Evolutionary conservation across 2,888 invertebrate species (phyloP), one percentile per base, ranked within the genome.

Genomic region (Lottia scabra): DNA sequence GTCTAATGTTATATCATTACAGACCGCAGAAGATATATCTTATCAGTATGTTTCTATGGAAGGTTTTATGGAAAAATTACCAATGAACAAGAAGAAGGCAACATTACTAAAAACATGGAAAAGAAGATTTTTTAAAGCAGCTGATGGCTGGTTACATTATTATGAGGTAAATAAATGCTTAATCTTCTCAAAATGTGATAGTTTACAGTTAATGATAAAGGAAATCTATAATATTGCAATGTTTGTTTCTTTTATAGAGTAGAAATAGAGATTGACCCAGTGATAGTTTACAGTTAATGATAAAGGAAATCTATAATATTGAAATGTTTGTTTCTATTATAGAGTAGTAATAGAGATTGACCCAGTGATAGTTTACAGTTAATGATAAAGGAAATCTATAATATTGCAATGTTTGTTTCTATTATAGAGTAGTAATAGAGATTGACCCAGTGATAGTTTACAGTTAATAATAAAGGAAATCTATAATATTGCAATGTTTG

Each of bases 21-120:
- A 86, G 85, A 78, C 78, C 56, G 78, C 78, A 23, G 82, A 85
- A 70, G 87, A 87, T 75, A 80, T 86, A 48, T 85, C 85, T 0
- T 80, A 84, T 67, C 78, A 82, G 69, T 90, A 87, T 80, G 84
- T 90, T 45, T 90, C 89, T 70, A 91, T 92, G 89, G 91, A 92
- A 80, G 92, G 92, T 0, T 90, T 91, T 80, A 86, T 92, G 85
- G 92, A 92, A 73, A 91, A 91, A 77, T 80, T 91, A 70, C 91
- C 91, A 1, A 87, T 90, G 75, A 91, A 91, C 72, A 89, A 91
- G 78, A 91, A 90, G 75, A 91, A 91, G 77, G 91, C 91, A 0
- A 92, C 92, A 0, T 88, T 92, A 68, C 91, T 92, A 85, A 92
- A 92, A 81, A 91, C 91, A 6, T 92, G 92, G 92, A 91, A 91